Evolutionary conservation across 2,113 vertebrate species (phyloP).

Genomic region (Hiodon alosoides): DNA sequence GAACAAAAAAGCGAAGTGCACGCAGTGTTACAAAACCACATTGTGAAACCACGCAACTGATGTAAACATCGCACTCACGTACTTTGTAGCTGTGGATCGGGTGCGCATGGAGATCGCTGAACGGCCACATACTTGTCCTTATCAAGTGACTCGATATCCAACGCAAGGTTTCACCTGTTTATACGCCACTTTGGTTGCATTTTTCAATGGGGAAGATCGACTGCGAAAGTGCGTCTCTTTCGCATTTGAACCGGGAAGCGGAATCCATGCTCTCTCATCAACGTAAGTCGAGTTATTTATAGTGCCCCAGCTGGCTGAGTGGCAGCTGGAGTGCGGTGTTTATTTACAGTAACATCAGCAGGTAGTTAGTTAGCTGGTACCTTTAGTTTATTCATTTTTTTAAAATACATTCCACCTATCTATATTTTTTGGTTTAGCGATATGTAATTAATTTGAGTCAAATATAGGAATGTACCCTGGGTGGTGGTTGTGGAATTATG

Average conservation of each 20-base stretch:
- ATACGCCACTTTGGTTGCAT: slow-evolving; percentile 11
- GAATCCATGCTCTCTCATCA: not conserved
- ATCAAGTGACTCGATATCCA: slow-evolving; percentile 9
- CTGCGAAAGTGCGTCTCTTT: slow-evolving; percentile 20
- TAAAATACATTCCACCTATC: too few species aligned
- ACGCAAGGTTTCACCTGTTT: slow-evolving; percentile 59
- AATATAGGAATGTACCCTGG: too few species aligned
- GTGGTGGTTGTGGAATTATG: not conserved
- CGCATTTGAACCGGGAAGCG: slow-evolving; percentile 21
- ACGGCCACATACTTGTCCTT: too few species aligned
- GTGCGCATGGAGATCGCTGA: not conserved
- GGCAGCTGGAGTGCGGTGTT: slow-evolving; percentile 13
- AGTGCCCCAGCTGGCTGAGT: slow-evolving; percentile 11
- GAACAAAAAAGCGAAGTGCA: slow-evolving; percentile 63
- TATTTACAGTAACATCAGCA: slow-evolving; percentile 1
- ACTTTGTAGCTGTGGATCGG: too few species aligned
- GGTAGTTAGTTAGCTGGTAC: not conserved
- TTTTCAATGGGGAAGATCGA: slow-evolving; percentile 14
- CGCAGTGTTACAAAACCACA: slow-evolving; percentile 49
- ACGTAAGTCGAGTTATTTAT: slow-evolving; percentile 35
- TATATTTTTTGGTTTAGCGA: too few species aligned
- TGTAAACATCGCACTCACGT: slow-evolving; percentile 14
- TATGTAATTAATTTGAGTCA: too few species aligned
- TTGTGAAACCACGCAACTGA: slow-evolving; percentile 43
- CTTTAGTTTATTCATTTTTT: not conserved